A percentile compares a stretch with the other conserved stretches of the same genome.
Conservation (phyloP, 2,888 invertebrate genomes). For the Corythucha ciliata region DNA sequence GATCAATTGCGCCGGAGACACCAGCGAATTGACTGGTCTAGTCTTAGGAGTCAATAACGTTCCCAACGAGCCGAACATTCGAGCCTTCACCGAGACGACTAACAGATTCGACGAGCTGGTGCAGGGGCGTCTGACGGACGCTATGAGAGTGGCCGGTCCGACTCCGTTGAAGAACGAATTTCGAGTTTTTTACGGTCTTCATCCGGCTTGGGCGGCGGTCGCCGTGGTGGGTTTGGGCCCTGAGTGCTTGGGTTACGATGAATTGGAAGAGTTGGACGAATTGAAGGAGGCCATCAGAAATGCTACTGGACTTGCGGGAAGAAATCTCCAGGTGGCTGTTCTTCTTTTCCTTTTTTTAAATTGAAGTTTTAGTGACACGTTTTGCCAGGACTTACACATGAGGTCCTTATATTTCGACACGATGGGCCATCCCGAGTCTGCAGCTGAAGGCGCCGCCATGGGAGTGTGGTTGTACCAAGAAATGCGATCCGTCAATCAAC, state of each 20-base stretch:
- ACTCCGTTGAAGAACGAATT: constrained; percentile 48
- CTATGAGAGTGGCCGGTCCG: constrained; percentile 39
- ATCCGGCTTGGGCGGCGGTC: constrained; percentile 53
- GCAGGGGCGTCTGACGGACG: constrained; percentile 48
- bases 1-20: constrained; percentile 25
- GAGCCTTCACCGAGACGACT: constrained; percentile 41
- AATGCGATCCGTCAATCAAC: constrained; percentile 39
- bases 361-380: no score
- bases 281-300: constrained; percentile 62
- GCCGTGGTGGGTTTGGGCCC: constrained; percentile 65
- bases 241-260: constrained; percentile 56
- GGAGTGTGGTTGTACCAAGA: constrained; percentile 63
- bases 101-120: constrained; percentile 50
- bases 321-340: constrained; percentile 42
- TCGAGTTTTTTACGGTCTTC: constrained; percentile 55
- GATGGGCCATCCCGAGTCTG: constrained; percentile 65
- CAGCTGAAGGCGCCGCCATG: constrained; percentile 67
- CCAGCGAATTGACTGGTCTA: constrained; percentile 21
- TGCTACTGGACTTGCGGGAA: constrained; percentile 55
- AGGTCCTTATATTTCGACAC: constrained; percentile 59
- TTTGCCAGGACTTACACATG: constrained; percentile 46
- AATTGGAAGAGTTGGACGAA: constrained; percentile 61
- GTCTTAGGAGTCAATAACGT: constrained; percentile 26
- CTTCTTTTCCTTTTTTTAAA: background rate
- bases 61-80: constrained; percentile 7